Percentiles rank a stretch among this genome's conserved stretches.
Evolutionary conservation across 2,888 invertebrate genomes (phyloP).

Genomic region (Microplitis deprimator): DNA sequence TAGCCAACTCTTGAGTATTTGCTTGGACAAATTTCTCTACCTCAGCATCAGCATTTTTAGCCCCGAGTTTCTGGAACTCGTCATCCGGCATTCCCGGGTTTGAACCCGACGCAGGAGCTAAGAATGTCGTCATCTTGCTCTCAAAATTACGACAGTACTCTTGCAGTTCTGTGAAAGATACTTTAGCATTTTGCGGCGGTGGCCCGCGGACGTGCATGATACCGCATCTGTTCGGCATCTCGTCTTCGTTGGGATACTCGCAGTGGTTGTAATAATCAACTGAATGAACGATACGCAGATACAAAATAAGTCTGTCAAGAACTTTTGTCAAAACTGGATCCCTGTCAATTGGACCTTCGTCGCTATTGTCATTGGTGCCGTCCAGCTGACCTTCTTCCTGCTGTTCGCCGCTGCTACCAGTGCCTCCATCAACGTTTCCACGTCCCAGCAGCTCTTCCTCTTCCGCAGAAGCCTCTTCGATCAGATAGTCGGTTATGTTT

Average conservation of each 20-base stretch:
- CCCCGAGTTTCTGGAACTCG: constrained; percentile 87
- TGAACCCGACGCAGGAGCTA: constrained; percentile 75
- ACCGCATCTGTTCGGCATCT: constrained; percentile 99
- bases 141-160: constrained; percentile 88
- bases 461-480: constrained; percentile 98
- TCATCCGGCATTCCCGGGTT: constrained; percentile 81
- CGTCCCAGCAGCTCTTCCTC: constrained; percentile 94
- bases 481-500: constrained; percentile 97
- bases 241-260: constrained; percentile 99
- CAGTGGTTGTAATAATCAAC: constrained; percentile 99
- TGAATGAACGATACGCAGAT: constrained; percentile 96
- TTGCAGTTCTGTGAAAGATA: constrained; percentile 80
- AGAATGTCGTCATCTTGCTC: constrained; percentile 90
- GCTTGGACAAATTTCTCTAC: constrained; percentile 96
- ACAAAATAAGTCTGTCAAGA: constrained; percentile 87
- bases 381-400: constrained; percentile 73
- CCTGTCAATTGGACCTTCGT: constrained; percentile 77
- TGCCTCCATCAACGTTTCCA: constrained; percentile 72
- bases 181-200: constrained; percentile 83
- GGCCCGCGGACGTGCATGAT: constrained; percentile 97
- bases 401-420: constrained; percentile 71
- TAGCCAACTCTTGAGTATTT: constrained; percentile 96
- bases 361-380: constrained; percentile 70
- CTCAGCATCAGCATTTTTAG: constrained; percentile 83
- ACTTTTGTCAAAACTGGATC: constrained; percentile 81